Evolutionary conservation across 2,797 vertebrate species (phyloP), one percentile per base, ranked within the genome.

Genomic region (Typhlichthys eigenmanni): DNA sequence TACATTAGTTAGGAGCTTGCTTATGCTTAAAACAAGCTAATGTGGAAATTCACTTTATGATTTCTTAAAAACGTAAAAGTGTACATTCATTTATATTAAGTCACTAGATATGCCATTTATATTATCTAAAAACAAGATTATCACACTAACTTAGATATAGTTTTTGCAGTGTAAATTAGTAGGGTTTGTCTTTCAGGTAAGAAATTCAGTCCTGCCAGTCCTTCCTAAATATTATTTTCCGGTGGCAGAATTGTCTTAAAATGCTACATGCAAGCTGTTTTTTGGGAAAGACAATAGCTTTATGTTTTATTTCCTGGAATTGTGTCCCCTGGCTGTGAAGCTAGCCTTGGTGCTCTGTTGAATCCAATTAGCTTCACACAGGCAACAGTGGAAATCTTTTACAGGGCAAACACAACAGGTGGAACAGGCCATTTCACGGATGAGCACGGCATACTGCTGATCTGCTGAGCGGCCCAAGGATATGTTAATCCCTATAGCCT

Each of bases 361-460:
- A 75, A 85, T 85, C 85, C 84, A 87, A 87, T 88, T 88, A 89
- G 73, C 76, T 74, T 78, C 82, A 82, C 65, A 62, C 67, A 75
- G 74, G 72, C 79, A 81, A 75, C 68, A 59, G 56, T 86, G 79
- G 68, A 68, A 75, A 82, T 80, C 76, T 58, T 82, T 69, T 64
- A 74, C 76, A 74, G 80, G 72, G 70, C 82, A 74, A 78, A 86
- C 61, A 77, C 78, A 65, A 29, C 71, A 73, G 75, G 70, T 83
- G 86, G 87, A 88, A 85, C 76, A 74, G 87, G 84, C 86, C 81
- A 87, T 88, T 87, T 89, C 84, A 89, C 48, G 78, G 85, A 87
- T 85, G 84, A 80, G 59, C 68, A 73, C 55, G 45, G 69, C 9
- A 13, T 48, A 54, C 48, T 0, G 46, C 71, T 79, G 66, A 77